Evolutionary conservation across 2,797 vertebrate genomes (phyloP).

Genomic region (Sebastes minor): DNA sequence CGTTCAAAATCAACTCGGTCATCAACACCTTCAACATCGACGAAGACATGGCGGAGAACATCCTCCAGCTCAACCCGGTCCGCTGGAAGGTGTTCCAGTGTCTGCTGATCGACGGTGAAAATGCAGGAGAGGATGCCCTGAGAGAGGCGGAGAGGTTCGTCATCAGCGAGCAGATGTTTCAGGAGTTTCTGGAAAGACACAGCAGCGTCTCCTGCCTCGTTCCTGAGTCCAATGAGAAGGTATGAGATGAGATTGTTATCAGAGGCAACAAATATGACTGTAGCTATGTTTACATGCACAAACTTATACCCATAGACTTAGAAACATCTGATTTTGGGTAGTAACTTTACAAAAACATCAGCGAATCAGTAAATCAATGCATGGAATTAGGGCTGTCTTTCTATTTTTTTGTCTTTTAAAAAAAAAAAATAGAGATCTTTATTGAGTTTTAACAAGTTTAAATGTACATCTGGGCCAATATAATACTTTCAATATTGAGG

Average conservation of each 20-base stretch:
- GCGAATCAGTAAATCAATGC: background rate
- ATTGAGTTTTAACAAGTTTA: too few species aligned
- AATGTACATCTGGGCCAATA: too few species aligned
- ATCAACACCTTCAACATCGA: constrained; percentile 92
- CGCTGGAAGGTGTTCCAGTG: constrained; percentile 99
- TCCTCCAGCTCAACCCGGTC: constrained; percentile 86
- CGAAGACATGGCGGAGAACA: constrained; percentile 89
- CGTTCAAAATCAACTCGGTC: constrained; percentile 97
- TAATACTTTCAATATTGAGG: too few species aligned
- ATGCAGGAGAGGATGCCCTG: constrained; percentile 87
- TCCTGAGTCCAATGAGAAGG: constrained; percentile 95
- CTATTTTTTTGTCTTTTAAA: too few species aligned
- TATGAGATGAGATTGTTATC: constrained; percentile 53
- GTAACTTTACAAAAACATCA: background rate
- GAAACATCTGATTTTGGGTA: too few species aligned
- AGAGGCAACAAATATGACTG: background rate
- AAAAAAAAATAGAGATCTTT: too few species aligned
- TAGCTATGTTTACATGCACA: background rate
- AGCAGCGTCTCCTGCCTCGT: constrained; percentile 86
- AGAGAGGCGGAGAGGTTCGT: constrained; percentile 90
- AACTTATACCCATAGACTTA: background rate
- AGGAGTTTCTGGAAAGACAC: constrained; percentile 88
- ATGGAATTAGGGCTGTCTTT: background rate
- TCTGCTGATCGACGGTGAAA: constrained; percentile 93
- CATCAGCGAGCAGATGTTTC: constrained; percentile 87